Evolutionary conservation across 2,113 vertebrate species (phyloP).

Genomic region (Paradisaea rubra): DNA sequence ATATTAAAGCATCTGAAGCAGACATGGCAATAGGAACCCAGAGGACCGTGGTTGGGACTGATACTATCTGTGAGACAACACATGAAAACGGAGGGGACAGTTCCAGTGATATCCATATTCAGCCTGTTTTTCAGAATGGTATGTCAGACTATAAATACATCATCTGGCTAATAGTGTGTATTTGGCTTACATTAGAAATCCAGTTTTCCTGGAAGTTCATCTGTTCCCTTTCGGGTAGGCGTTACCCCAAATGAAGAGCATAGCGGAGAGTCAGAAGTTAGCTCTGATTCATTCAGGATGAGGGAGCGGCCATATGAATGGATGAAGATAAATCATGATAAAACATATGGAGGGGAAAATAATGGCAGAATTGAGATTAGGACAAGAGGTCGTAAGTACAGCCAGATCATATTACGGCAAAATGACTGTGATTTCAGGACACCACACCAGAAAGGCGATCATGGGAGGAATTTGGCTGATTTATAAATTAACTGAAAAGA

Average conservation of each 20-base stretch:
- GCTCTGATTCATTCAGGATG: background rate
- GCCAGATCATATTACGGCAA: background rate
- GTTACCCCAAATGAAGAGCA: background rate
- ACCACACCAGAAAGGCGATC: background rate
- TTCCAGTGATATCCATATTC: background rate
- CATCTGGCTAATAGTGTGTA: background rate
- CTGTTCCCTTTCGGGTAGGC: background rate
- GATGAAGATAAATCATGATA: background rate
- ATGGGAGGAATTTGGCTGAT: background rate
- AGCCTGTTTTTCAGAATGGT: background rate
- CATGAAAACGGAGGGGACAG: background rate
- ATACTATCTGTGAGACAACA: background rate
- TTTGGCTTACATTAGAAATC: background rate
- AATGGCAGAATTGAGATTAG: background rate
- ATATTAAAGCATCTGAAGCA: background rate
- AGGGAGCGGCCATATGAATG: background rate
- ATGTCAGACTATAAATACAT: background rate
- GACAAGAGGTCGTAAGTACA: background rate
- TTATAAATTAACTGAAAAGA: conserved; percentile 9
- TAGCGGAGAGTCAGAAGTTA: background rate
- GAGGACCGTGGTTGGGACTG: background rate
- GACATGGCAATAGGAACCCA: background rate
- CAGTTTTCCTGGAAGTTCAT: background rate
- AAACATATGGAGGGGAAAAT: background rate
- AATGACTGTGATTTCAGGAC: background rate